phyloP scores from a whole-genome alignment of 2,797 vertebrate species.

The Myiothlypis coronata region DNA sequence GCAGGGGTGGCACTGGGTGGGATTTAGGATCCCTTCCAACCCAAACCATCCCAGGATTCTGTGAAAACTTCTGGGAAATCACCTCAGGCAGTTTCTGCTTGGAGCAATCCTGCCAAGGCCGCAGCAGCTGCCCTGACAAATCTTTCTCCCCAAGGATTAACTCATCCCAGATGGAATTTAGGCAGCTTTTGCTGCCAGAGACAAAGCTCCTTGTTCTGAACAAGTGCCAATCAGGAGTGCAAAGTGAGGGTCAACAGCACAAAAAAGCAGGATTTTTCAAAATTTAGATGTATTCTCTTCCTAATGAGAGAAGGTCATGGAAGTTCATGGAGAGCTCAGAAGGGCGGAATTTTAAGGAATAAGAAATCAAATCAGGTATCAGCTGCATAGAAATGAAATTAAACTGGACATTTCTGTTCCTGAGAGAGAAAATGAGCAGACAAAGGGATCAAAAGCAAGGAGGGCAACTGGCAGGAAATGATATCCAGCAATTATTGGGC shows the following conservation, averaged over 20 bases:
- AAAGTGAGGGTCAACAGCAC: not conserved
- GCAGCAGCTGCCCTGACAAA: not conserved
- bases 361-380: not conserved
- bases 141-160: not conserved
- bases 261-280: not conserved
- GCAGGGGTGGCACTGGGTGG: no score
- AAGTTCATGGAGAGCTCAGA: not conserved
- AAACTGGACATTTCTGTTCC: not conserved
- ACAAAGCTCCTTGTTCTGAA: not conserved
- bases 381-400: conserved; percentile 2
- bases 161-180: not conserved
- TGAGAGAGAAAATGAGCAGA: conserved; percentile 1
- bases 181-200: not conserved
- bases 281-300: not conserved
- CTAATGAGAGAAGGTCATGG: not conserved
- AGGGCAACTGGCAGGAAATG: not conserved
- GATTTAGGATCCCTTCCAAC: no score
- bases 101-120: not conserved
- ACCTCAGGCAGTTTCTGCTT: not conserved
- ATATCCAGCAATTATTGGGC: not conserved
- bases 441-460: conserved; percentile 7
- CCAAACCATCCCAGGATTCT: not conserved
- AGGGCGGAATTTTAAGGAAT: not conserved
- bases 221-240: conserved; percentile 5
- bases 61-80: not conserved